A percentile compares a stretch with the other conserved stretches of the same genome.
These are phyloP conservation scores for Helicolenus hilgendorfi DNA, from an alignment of 2,797 vertebrate species.

Conservation along the genomic window DNA sequence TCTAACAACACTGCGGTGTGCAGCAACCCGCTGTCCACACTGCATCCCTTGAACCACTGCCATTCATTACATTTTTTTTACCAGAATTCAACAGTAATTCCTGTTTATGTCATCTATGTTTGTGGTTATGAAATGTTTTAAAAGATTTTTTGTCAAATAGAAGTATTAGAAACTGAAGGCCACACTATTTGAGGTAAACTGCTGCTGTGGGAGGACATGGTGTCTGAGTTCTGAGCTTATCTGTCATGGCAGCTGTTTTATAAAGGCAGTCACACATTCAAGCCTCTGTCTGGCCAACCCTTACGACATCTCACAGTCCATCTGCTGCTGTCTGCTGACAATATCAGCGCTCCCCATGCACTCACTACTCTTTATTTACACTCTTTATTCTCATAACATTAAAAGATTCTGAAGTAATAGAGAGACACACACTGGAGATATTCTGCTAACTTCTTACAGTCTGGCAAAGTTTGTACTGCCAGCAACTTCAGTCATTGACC, in stretches of 20 bases:
- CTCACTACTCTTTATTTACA: constrained; percentile 17
- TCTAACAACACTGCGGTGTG: background rate
- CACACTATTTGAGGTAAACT: background rate
- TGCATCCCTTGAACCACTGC: background rate
- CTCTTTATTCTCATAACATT: constrained; percentile 13
- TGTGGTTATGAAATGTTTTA: background rate
- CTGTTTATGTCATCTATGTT: background rate
- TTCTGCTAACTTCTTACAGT: constrained; percentile 1
- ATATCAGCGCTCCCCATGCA: constrained; percentile 10
- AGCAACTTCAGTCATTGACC: constrained; percentile 27
- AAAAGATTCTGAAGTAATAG: constrained; percentile 23
- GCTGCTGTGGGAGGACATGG: constrained; percentile 1
- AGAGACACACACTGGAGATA: background rate
- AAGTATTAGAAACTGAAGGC: background rate
- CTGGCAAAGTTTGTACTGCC: constrained; percentile 6
- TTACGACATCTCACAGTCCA: constrained; percentile 36
- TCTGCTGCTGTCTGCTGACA: constrained; percentile 48
- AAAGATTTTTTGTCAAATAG: background rate
- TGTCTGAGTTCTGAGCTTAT: constrained; percentile 40
- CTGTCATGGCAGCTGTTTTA: constrained; percentile 51
- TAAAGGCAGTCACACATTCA: constrained; percentile 35
- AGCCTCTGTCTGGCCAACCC: constrained; percentile 28
- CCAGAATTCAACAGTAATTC: background rate
- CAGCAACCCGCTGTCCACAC: background rate
- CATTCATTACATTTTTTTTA: background rate